Percentiles rank a stretch among this genome's conserved stretches.
These are phyloP conservation scores for Sclerurus mexicanus DNA, from an alignment of 2,113 vertebrate species.

Conservation along the genomic window DNA sequence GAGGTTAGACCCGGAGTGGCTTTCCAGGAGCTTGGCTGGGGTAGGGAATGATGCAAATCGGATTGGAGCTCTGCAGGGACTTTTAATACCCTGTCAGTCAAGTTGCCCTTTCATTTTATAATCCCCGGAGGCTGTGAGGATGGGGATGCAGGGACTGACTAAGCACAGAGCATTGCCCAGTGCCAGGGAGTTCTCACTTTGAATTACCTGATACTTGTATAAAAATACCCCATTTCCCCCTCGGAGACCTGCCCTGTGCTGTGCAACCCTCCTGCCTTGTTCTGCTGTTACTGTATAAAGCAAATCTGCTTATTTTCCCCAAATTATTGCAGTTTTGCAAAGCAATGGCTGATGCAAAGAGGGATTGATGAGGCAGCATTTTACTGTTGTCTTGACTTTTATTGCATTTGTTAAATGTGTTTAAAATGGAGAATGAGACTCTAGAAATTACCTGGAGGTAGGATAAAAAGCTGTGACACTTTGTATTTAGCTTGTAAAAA, in stretches of 20 bases:
- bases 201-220: background rate
- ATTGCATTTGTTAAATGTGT: background rate
- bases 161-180: background rate
- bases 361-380: background rate
- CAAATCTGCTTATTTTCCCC: background rate
- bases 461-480: background rate
- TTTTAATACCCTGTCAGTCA: background rate
- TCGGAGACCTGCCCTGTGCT: background rate
- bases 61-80: background rate
- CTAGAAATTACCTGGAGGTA: background rate
- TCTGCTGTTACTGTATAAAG: rapidly evolving
- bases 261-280: rapidly evolving
- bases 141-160: background rate
- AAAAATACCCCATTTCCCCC: background rate
- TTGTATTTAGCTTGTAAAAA: background rate
- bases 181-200: background rate
- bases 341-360: rapidly evolving
- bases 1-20: background rate
- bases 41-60: background rate
- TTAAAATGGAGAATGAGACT: background rate
- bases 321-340: background rate
- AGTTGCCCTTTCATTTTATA: background rate
- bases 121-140: background rate
- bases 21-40: background rate
- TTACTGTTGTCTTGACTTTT: background rate